Conservation (phyloP, 2,113 vertebrate species). For the Sinosuthora webbiana region DNA sequence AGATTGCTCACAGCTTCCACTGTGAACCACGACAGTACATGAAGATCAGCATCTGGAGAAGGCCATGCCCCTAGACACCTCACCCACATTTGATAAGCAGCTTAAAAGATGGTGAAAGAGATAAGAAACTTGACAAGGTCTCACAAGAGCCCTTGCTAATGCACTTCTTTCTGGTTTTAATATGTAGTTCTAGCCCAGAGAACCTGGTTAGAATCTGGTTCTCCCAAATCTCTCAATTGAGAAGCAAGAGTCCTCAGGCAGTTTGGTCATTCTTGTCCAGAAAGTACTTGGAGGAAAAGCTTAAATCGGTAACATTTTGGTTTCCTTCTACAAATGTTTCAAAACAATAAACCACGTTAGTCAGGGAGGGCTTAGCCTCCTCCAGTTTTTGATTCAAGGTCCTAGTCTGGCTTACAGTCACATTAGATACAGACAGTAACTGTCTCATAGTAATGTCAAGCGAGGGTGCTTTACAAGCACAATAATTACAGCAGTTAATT, state of each 20-base stretch:
- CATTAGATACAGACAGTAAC: neutral
- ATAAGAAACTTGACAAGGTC: neutral
- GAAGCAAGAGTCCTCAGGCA: neutral
- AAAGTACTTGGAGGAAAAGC: neutral
- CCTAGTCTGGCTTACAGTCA: neutral
- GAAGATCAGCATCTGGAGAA: neutral
- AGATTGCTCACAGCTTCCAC: neutral
- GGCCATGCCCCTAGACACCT: neutral
- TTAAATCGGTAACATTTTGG: neutral
- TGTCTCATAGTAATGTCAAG: constrained; percentile 27
- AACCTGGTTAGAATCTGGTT: neutral
- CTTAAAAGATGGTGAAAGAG: neutral
- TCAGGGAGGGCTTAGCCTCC: neutral
- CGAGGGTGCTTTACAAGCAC: neutral
- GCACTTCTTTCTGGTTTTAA: neutral
- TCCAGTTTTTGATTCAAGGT: neutral
- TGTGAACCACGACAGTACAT: neutral
- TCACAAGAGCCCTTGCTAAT: neutral
- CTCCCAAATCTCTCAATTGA: neutral
- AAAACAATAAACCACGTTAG: neutral
- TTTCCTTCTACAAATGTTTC: neutral
- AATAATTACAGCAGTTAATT: constrained; percentile 38
- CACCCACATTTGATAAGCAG: neutral
- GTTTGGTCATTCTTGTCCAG: neutral
- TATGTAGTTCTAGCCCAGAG: neutral